Evolutionary conservation across 2,888 invertebrate genomes (phyloP), one percentile per base, ranked within the genome.

Genomic region (Tuberolachnus salignus): DNA sequence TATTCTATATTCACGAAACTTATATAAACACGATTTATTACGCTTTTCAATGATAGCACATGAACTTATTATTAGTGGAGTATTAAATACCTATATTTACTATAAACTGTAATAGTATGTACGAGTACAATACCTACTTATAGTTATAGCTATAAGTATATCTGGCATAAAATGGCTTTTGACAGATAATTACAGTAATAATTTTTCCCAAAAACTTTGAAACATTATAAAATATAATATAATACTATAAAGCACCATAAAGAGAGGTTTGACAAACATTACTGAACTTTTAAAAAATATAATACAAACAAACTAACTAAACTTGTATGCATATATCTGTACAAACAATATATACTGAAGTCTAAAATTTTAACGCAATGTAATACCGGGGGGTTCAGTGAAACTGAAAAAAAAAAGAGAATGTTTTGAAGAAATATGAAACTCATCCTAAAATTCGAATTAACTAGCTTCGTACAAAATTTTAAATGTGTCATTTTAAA

Each of bases 151-250:
- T n/a, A n/a, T n/a, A n/a, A n/a, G 13, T 11, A 63, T 63, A 44
- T n/a, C 44, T 44, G 10, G 44, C 63, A 63, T 63, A 14, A 44
- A 42, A 61, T 26, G 53, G n/a, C 53, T 19, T 53, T 53, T 53
- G 19, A 10, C n/a, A 19, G n/a, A 53, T 19, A 53, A 53, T 8
- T 19, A 53, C 19, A 19, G 19, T n/a, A 53, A 53, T 53, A 53
- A n/a, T 53, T 53, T 53, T 53, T 53, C 10, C 53, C 10, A 53
- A 53, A 53, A 53, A 53, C 53, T n/a, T 53, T 53, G 53, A 53
- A 53, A 53, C 53, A 19, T n/a, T n/a, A n/a, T n/a, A n/a, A n/a
- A 34, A 34, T 34, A 34, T 34, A 34, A 34, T 34, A 34, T 34
- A 34, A 34, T 34, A 34, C 6, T 34, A 34, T 4, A 34, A 34